Base-by-base conservation (phyloP, 1,140 invertebrate species). In the Drosophila lacteicornis region DNA sequence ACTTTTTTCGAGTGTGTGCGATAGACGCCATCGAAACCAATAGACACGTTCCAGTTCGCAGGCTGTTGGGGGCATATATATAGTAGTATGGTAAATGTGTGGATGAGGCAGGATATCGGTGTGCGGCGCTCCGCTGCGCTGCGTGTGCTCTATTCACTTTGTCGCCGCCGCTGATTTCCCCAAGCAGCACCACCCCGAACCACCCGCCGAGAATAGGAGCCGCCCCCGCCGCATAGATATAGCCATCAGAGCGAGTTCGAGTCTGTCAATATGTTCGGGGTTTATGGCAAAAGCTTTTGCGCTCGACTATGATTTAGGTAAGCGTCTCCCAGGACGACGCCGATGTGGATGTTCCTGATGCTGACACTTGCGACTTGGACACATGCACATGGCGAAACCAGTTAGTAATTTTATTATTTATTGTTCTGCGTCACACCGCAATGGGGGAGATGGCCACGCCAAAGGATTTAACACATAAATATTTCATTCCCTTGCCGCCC, bases 321-420 rank as follows among this genome's bases (percentile, higher is more conserved):
- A 68, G 77, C 73, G 82, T 76, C 59, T 67, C 50, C 68, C 53
- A 73, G 69, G 70, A 60, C 61, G 19, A 42, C 49, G 30, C 51
- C 63, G 45, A 36, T 50, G 61, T 47, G 43, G 45, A 38, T 76
- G 53, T 46, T 82, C 61, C 51, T 46, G 68, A 62, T 63, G 67
- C 57, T 74, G 60, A 70, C 51, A 68, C 47, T 42, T 46, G 71
- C 62, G 47, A 76, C 62, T 66, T 66, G 63, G 69, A 63, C 51
- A 57, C 51, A 68, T 55, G 50, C 50, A 51, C 50, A 51, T 59
- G 53, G 65, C 56, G 53, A 62, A 81, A 58, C 65, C 79, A 68
- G 80, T 68, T 80, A 78, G 59, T 83, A 84, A 88, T 87, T 87
- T 88, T 87, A 87, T 88, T 88, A 87, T 87, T 88, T 87, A 87